These are phyloP conservation scores for Andrena camellia DNA, from an alignment of 2,888 invertebrate species.

Conservation along the genomic window DNA sequence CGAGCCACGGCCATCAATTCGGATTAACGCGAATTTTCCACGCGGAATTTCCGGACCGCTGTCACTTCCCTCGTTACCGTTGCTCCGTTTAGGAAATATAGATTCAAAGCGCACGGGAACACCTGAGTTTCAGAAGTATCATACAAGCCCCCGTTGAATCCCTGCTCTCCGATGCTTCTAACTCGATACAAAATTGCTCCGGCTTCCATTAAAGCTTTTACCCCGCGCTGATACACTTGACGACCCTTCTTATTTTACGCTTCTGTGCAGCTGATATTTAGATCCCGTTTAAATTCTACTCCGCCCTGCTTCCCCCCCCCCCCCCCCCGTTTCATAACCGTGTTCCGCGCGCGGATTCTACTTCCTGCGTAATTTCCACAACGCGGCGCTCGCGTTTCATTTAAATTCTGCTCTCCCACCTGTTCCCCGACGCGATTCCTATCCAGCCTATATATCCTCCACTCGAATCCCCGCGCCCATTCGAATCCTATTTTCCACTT, in stretches of 20 bases:
- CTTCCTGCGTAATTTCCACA: conserved; percentile 22
- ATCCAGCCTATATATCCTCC: conserved; percentile 2
- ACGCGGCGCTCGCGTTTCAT: conserved; percentile 29
- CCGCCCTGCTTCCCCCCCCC: conserved; percentile 11
- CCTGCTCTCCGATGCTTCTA: too few species aligned
- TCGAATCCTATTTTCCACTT: conserved; percentile 39
- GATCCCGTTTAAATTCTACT: conserved; percentile 35
- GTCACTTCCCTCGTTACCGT: conserved; percentile 62
- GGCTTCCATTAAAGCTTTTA: too few species aligned
- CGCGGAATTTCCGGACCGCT: conserved; percentile 65
- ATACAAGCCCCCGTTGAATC: too few species aligned
- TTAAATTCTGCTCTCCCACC: conserved; percentile 42
- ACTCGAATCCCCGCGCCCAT: conserved; percentile 3
- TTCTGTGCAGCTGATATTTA: conserved; percentile 20
- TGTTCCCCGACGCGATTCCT: conserved; percentile 22
- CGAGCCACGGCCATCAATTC: conserved; percentile 64
- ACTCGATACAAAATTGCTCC: too few species aligned
- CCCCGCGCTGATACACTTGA: too few species aligned
- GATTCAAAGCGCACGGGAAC: conserved; percentile 30
- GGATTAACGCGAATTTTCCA: conserved; percentile 63
- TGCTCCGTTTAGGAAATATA: conserved; percentile 23
- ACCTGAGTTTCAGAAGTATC: conserved; percentile 8
- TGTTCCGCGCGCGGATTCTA: conserved; percentile 8
- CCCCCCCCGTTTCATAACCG: conserved; percentile 31
- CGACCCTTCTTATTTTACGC: conserved; percentile 4